phyloP scores from a whole-genome alignment of 2,888 invertebrate species.

The Bembecia ichneumoniformis region DNA sequence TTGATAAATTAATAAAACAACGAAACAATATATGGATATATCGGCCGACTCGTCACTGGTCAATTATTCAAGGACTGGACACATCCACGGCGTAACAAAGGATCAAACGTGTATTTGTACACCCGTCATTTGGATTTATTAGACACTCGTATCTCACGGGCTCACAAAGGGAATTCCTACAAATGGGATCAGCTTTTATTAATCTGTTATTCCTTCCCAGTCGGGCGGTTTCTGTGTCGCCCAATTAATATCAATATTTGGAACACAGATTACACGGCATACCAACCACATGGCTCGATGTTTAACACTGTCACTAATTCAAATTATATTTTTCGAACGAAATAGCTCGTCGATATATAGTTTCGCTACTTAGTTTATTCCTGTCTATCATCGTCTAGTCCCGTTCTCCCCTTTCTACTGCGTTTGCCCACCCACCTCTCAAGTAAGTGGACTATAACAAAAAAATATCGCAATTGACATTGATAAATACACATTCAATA shows the following conservation, averaged over 20 bases:
- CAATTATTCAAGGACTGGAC: background rate
- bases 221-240: slow-evolving; percentile 33
- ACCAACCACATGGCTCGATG: slow-evolving; percentile 1
- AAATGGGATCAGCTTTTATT: slow-evolving; percentile 41
- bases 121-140: slow-evolving; percentile 34
- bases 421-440: too few relatives aligned
- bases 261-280: slow-evolving; percentile 19
- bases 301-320: background rate
- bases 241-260: slow-evolving; percentile 57
- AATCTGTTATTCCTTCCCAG: slow-evolving; percentile 43
- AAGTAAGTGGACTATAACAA: too few relatives aligned
- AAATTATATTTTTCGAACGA: background rate
- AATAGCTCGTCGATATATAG: too few relatives aligned
- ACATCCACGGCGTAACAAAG: background rate
- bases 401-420: too few relatives aligned
- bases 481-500: too few relatives aligned
- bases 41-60: background rate
- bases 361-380: too few relatives aligned
- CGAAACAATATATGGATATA: background rate
- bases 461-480: too few relatives aligned
- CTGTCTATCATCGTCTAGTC: too few relatives aligned
- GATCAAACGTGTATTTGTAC: slow-evolving; percentile 8
- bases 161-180: slow-evolving; percentile 48
- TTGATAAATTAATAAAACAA: background rate
- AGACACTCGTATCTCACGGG: slow-evolving; percentile 29